Conservation (phyloP, 2,113 vertebrate genomes). For the Mystacornis crossleyi region DNA sequence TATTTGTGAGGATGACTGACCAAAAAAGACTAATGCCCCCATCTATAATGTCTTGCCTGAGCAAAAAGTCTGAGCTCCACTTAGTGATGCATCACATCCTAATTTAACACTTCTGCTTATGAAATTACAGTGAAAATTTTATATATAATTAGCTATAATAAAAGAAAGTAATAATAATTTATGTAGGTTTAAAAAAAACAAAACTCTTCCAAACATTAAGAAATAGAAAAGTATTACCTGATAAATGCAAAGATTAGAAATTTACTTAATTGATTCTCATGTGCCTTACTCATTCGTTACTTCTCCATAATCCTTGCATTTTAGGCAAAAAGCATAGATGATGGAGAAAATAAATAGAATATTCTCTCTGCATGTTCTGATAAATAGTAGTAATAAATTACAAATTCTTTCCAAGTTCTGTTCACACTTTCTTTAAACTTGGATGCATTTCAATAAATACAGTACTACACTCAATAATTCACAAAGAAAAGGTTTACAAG, state of each 20-base stretch:
- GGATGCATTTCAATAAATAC: neutral
- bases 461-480: neutral
- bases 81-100: neutral
- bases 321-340: neutral
- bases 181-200: neutral
- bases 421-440: neutral
- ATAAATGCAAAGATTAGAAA: neutral
- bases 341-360: neutral
- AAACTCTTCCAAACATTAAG: neutral
- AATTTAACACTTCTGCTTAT: neutral
- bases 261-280: neutral
- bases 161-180: neutral
- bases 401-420: neutral
- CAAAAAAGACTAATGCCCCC: neutral
- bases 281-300: neutral
- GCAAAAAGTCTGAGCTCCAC: neutral
- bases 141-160: neutral
- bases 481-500: slow-evolving; percentile 20
- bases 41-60: neutral
- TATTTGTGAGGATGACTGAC: neutral
- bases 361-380: neutral
- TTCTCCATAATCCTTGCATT: neutral
- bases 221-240: neutral
- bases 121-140: neutral
- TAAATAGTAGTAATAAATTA: slow-evolving; percentile 7